Evolutionary conservation across 2,797 vertebrate genomes (phyloP), one percentile per base, ranked within the genome.

Genomic region (Heterohyrax brucei): DNA sequence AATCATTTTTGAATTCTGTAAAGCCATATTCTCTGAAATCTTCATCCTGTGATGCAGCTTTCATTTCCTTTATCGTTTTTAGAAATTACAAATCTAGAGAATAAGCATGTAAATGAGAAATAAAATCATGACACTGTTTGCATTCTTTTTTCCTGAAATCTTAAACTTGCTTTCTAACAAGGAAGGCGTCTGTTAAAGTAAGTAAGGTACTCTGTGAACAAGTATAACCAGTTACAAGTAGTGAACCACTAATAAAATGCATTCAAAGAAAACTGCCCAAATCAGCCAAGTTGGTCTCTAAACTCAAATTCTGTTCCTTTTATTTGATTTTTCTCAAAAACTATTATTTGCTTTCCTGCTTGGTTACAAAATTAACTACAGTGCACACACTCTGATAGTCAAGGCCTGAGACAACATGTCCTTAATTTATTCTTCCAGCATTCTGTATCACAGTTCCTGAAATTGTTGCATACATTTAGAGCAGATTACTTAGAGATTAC

Each of bases 201-300:
- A 75, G 70, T 22, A 64, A 56, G 44, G 64, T 81, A 56, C 4
- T 81, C 66, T 96, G 79, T 93, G 50, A 86, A 88, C 62, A 93
- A 77, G n/a, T 39, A 61, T 50, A 82, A 26, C 75, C 82, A 95
- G 81, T 91, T 93, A 61, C 13, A 93, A 89, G 46, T 61, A 30
- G 50, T 59, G 50, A 85, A 91, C 81, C 13, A 81, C 80, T 77
- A 39, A 77, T 76, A 95, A 61, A 39, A 73, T 72, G 78, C 86
- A 46, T 93, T 91, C 87, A 93, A 93, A 94, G 66, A 56, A 79
- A 46, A 81, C 13, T 50, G 84, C 56, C 80, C 48, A 59, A 33
- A 78, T 80, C 72, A 87, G 73, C 77, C 73, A 80, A 70, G 9
- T 78, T 85, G 91, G 85, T 95, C 82, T 94, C 68, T 85, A 82